Conservation (phyloP, 1,140 invertebrate genomes). For the Liolophura sinensis region DNA sequence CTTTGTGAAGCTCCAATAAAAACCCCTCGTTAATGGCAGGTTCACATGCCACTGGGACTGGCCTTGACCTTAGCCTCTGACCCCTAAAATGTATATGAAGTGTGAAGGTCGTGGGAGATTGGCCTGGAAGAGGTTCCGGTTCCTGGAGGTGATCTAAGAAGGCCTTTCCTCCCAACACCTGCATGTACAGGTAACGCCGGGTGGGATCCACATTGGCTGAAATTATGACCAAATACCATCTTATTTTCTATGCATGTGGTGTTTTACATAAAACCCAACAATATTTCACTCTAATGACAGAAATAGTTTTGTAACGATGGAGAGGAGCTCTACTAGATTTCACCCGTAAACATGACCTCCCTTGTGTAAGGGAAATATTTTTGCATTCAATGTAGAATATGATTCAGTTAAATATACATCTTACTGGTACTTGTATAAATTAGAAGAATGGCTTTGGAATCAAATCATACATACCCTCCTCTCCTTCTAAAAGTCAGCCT, state of each 20-base stretch:
- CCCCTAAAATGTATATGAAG: constrained; percentile 55
- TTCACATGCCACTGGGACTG: constrained; percentile 56
- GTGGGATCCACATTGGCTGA: constrained; percentile 54
- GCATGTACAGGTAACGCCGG: constrained; percentile 48
- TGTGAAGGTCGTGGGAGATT: constrained; percentile 45
- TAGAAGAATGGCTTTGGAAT: background rate
- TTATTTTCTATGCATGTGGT: too few species aligned
- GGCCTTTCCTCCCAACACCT: constrained; percentile 51
- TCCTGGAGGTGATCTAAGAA: constrained; percentile 54
- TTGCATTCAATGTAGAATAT: background rate
- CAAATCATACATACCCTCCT: too few species aligned
- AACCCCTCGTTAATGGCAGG: constrained; percentile 56
- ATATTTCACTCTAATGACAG: too few species aligned
- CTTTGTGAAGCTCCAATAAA: constrained; percentile 56
- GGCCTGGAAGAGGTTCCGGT: constrained; percentile 40
- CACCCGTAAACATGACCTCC: too few species aligned
- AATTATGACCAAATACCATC: constrained; percentile 3
- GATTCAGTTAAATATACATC: background rate
- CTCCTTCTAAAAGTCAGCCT: too few species aligned
- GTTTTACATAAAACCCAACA: too few species aligned
- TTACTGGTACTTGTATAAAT: background rate
- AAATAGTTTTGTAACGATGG: too few species aligned
- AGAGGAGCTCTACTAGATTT: too few species aligned
- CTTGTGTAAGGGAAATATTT: background rate
- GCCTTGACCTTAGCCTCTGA: constrained; percentile 54